Conservation (phyloP, 2,797 vertebrate genomes). For the Smutsia gigantea region DNA sequence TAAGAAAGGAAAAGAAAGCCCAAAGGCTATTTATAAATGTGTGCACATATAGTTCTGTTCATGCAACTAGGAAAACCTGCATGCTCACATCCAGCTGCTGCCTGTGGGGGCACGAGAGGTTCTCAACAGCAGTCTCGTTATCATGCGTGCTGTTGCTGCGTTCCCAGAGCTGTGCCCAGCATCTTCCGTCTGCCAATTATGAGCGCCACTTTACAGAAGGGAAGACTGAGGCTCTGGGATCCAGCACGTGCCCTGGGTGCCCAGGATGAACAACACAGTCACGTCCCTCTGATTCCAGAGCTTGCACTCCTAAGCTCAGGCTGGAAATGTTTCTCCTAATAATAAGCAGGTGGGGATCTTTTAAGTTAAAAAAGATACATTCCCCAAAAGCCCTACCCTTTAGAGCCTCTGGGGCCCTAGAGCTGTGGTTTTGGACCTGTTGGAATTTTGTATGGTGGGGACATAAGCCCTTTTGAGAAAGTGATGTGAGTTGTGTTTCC, state of each 20-base stretch:
- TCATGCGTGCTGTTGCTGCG: not conserved
- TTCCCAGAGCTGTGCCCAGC: not conserved
- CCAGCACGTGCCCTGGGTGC: not conserved
- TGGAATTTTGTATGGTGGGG: not conserved
- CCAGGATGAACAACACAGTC: not conserved
- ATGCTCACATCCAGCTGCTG: not conserved
- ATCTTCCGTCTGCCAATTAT: rapidly evolving
- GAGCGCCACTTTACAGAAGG: not conserved
- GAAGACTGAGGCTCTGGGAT: not conserved
- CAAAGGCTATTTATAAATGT: not conserved
- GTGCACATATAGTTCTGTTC: too few species aligned
- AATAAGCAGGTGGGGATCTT: not conserved
- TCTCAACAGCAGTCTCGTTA: not conserved
- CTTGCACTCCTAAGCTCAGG: not conserved
- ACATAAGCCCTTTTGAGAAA: not conserved
- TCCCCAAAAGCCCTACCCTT: not conserved
- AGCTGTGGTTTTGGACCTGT: not conserved
- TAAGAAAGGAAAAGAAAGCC: not conserved
- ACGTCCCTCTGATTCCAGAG: not conserved
- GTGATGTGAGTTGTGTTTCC: not conserved
- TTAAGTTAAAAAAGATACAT: not conserved
- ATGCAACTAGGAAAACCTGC: not conserved
- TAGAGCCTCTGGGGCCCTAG: not conserved
- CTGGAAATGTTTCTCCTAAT: not conserved
- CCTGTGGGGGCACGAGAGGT: not conserved